phyloP scores from a whole-genome alignment of 2,113 vertebrate species.

The Camelus dromedarius region DNA sequence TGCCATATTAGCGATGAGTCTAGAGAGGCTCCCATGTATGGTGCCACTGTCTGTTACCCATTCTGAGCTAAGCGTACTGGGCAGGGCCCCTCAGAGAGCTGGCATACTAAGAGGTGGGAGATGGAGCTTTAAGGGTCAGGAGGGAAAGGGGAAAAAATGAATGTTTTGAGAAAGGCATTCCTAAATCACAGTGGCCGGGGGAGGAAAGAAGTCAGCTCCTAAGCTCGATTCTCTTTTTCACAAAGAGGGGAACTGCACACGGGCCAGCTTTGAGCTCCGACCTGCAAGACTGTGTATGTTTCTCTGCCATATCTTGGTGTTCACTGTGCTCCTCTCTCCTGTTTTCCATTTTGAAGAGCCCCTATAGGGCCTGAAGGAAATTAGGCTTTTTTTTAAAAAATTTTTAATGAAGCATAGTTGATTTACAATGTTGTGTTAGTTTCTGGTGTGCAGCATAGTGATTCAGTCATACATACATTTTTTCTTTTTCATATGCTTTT shows the following conservation, averaged over 20 bases:
- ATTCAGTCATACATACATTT: no score
- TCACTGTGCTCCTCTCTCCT: not conserved
- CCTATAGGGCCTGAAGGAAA: no score
- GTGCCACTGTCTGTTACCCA: fast-evolving
- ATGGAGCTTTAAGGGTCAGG: not conserved
- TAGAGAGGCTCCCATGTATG: fast-evolving
- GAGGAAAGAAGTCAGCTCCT: not conserved
- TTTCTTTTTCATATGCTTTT: no score
- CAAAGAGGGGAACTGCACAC: fast-evolving
- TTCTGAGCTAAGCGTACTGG: fast-evolving
- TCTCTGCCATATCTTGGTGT: not conserved
- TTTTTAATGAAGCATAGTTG: no score
- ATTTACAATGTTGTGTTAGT: no score
- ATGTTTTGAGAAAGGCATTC: not conserved
- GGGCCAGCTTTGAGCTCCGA: fast-evolving
- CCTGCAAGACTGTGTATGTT: fast-evolving
- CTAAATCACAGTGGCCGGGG: fast-evolving
- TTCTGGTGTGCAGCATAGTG: no score
- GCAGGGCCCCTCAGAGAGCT: not conserved
- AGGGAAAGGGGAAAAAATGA: not conserved
- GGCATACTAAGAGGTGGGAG: fast-evolving
- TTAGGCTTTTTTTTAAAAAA: no score
- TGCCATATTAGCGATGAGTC: fast-evolving
- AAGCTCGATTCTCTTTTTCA: not conserved
- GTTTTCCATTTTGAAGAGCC: not conserved